Evolutionary conservation across 2,888 invertebrate genomes (phyloP), one percentile per base, ranked within the genome.

Genomic region (Pogonocherus hispidulus): DNA sequence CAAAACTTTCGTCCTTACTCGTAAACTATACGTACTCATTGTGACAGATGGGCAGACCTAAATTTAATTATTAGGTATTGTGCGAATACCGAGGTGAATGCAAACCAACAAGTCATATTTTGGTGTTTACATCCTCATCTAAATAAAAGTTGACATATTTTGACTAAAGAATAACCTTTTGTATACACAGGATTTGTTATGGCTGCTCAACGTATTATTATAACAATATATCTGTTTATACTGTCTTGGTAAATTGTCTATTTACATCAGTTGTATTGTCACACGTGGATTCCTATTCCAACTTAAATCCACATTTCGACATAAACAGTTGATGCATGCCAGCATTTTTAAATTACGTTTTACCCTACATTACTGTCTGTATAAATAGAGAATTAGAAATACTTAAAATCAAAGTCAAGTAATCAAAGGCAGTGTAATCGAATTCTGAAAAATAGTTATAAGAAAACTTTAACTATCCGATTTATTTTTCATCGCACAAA

Each of bases 181-280:
- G 46, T 67, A 51, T 56, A 52, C 54, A 59, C 63, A 59, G 41
- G 37, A 35, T 52, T 66, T 63, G 66, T 65, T 67, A 51, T 57
- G 60, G 63, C 56, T 41, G 44, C 27, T 14, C 16, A 8, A 46
- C 22, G 22, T 22, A 46, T 57, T 46, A 16, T 54, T 57, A 55
- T 46, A 11, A 22, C 19, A 57, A 46, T 56, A 22, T 19, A 14
- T 11, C 55, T 18, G 19, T 55, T 37, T 5, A 18, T 37, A 55
- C 57, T 16, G 8, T 16, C 16, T n/a, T 57, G 8, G 8, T 46
- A 46, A 9, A 49, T n/a, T 57, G 8, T 44, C 46, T 56, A 22
- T 41, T 56, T 44, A n/a, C 16, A 56, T 46, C 11, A 44, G 6
- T 56, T 56, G 9, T n/a, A 8, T 2, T 49, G 11, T n/a, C 49